Evolutionary conservation across 2,797 vertebrate genomes (phyloP), one percentile per base, ranked within the genome.

Genomic region (Eurystomus glaucurus): DNA sequence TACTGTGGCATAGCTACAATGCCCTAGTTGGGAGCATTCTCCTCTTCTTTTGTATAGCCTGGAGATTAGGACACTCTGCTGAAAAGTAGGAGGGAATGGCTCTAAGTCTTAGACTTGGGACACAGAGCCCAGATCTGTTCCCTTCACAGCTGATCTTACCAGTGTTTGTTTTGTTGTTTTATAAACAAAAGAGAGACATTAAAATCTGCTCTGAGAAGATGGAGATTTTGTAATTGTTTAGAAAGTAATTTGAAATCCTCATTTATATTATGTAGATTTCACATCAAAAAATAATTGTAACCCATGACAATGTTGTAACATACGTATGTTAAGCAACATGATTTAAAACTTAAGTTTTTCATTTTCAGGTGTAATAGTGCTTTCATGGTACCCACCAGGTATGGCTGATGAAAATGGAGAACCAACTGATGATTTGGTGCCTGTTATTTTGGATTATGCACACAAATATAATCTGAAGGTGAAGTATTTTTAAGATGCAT

Each of bases 351-450:
- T 28, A 43, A 31, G 13, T 86, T 93, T 89, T 97, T 33, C 94
- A 16, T 93, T 77, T 95, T 97, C 88, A 99, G 99, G 99, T 96
- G 99, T 99, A 62, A 80, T 99, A 54, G 99, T 99, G 25, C 96
- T 99, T 88, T 99, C 99, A 76, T 99, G 99, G 99, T 99, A 99
- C 94, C 99, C 99, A 85, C 99, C 99, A 11, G 96, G 97, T 65
- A 97, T 94, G 97, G 98, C 98, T 80, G 99, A 99, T 96, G 99
- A 99, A 77, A 99, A 99, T 37, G 99, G 99, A 55, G 98, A 99
- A 35, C 97, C 99, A 68, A 96, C 98, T 61, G 99, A 99, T 95
- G 90, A 98, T 71, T 97, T 99, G 52, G 98, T 99, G 68, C 99
- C 99, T 97, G 95, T 98, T 97, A 97, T 99, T 97, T 98, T 99